Percentiles rank a stretch among this genome's conserved stretches.
Evolutionary conservation across 2,113 vertebrate genomes (phyloP).

Genomic region (Periophthalmus modestus): DNA sequence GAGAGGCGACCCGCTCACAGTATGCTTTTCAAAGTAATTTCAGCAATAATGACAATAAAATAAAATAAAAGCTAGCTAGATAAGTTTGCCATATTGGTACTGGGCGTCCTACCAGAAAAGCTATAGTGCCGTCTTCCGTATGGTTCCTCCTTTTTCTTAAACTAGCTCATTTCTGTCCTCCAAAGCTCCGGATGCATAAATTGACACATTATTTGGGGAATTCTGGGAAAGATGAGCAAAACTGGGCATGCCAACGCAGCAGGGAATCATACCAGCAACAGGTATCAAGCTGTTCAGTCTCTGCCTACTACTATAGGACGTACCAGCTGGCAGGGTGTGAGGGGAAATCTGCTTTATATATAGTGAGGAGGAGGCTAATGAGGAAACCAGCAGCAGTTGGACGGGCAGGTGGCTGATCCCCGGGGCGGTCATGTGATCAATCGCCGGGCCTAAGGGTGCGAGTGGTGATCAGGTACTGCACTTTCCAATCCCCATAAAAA

Average conservation of each 20-base stretch:
- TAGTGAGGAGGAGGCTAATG: slow-evolving; percentile 25
- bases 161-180: not conserved
- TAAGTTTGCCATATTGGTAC: too few species aligned
- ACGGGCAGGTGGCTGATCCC: slow-evolving; percentile 45
- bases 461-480: slow-evolving; percentile 25
- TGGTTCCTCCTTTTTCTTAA: not conserved
- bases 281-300: slow-evolving; percentile 10
- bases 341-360: not conserved
- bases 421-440: slow-evolving; percentile 24
- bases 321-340: slow-evolving; percentile 19
- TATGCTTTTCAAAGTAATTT: not conserved
- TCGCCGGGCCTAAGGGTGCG: slow-evolving; percentile 1
- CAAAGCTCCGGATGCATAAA: not conserved
- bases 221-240: slow-evolving; percentile 8
- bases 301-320: not conserved
- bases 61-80: too few species aligned
- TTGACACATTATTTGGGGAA: not conserved
- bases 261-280: slow-evolving; percentile 25
- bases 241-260: slow-evolving; percentile 16
- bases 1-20: too few species aligned
- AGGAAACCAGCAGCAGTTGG: slow-evolving; percentile 53
- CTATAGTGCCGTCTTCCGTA: not conserved
- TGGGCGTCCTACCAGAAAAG: too few species aligned
- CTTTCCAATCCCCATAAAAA: slow-evolving; percentile 16
- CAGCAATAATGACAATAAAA: not conserved